Base-by-base conservation (phyloP, 2,113 vertebrate species). In the Syrrhaptes paradoxus region DNA sequence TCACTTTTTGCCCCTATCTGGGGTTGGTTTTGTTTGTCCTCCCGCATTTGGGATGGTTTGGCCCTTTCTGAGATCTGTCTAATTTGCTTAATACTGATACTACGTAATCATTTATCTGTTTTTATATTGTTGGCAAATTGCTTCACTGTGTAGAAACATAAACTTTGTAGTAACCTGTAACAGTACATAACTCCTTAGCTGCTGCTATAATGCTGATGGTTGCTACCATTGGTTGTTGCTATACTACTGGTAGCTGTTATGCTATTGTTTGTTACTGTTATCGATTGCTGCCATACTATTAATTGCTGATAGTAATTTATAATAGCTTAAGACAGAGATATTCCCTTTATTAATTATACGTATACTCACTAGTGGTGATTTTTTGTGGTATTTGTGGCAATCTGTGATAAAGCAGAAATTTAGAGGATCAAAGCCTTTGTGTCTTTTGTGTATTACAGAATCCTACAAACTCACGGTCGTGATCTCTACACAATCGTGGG, bases 401-500 rank as follows among this genome's bases (percentile, higher is more conserved):
- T 31, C 36, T 65, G 22, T 76, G 58, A 58, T 13, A 54, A 48
- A 54, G 20, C 17, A 22, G n/a, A 55, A 49, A 32, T 38, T n/a
- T 26, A 46, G 63, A 70, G 20, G 32, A 16, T 58, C 65, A 61
- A 61, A 67, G 8, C 29, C 10, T 52, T 48, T 5, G 5, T 12
- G 20, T 36, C 11, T 20, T 13, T 19, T 62, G 13, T 25, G 22
- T 55, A n/a, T 62, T 81, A 43, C 29, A 43, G 55, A 51, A 41
- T 41, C 41, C 41, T 41, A 41, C 41, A 41, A 41, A 63, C 34
- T 18, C 32, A n/a, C 0, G 0, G 17, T 21, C 6, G 1, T 49
- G 65, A 67, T 58, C 16, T 18, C 57, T 36, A 62, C 5, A 24
- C 8, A 36, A 9, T 19, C 0, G 0, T 25, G 59, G 51, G 12